Evolutionary conservation across 2,113 vertebrate species (phyloP).

Genomic region (Entelurus aequoreus): DNA sequence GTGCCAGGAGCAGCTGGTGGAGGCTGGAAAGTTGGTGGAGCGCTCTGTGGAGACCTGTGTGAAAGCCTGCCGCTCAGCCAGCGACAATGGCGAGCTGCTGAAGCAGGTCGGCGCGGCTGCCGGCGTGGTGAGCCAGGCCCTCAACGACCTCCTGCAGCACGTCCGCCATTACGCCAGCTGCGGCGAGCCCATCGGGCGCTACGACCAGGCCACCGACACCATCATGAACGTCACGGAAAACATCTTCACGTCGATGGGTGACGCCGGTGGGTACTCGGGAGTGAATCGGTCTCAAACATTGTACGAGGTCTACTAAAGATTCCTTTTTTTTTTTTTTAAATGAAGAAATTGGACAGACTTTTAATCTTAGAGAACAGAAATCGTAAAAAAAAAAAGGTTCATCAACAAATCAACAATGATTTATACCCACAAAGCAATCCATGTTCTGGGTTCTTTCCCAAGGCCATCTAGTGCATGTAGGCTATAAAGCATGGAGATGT

Average conservation of each 20-base stretch:
- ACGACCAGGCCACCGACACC: slow-evolving; percentile 97
- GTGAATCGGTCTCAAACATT: slow-evolving; percentile 1
- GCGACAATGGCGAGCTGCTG: slow-evolving; percentile 83
- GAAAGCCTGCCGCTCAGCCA: slow-evolving; percentile 88
- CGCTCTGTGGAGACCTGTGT: slow-evolving; percentile 94
- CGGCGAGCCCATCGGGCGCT: slow-evolving; percentile 94
- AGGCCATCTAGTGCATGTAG: slow-evolving; percentile 14
- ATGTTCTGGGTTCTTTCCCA: slow-evolving; percentile 9
- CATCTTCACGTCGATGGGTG: slow-evolving; percentile 99
- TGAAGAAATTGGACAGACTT: slow-evolving; percentile 45
- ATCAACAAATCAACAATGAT: slow-evolving; percentile 21
- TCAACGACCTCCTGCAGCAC: slow-evolving; percentile 90
- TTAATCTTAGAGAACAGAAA: slow-evolving; percentile 54
- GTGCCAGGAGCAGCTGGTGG: slow-evolving; percentile 96
- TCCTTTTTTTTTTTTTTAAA: slow-evolving; percentile 61
- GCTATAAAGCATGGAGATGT: slow-evolving; percentile 32
- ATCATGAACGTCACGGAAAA: slow-evolving; percentile 99
- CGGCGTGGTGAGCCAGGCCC: slow-evolving; percentile 88
- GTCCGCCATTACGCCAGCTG: slow-evolving; percentile 94
- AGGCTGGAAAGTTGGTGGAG: slow-evolving; percentile 93
- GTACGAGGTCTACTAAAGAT: slow-evolving; percentile 32
- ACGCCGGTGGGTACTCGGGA: slow-evolving; percentile 82
- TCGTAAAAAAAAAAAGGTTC: background rate
- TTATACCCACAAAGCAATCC: background rate
- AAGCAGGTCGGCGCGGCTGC: slow-evolving; percentile 90